A percentile compares a stretch with the other conserved stretches of the same genome.
These are phyloP conservation scores for Gambusia affinis DNA, from an alignment of 2,113 vertebrate genomes.

Conservation along the genomic window DNA sequence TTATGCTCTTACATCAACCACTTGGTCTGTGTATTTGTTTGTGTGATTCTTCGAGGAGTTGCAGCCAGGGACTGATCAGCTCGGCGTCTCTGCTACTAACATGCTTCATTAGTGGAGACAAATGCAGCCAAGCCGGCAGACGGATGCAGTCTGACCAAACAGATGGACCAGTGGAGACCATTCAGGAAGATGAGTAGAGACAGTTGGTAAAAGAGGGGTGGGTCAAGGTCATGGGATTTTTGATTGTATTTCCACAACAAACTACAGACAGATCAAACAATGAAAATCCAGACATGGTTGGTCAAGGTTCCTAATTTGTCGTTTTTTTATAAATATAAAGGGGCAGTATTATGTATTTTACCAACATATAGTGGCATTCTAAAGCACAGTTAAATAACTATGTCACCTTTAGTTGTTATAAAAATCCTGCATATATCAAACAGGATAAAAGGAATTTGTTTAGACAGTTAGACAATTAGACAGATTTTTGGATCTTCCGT, in stretches of 20 bases:
- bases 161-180: slow-evolving; percentile 35
- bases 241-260: not conserved
- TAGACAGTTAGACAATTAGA: too few relatives aligned
- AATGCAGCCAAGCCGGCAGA: slow-evolving; percentile 41
- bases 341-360: too few relatives aligned
- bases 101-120: slow-evolving; percentile 66
- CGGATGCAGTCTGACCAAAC: slow-evolving; percentile 37
- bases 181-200: slow-evolving; percentile 4
- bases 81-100: slow-evolving; percentile 53
- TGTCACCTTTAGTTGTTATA: too few relatives aligned
- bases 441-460: too few relatives aligned
- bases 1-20: not conserved
- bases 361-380: too few relatives aligned
- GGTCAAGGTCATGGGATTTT: slow-evolving; percentile 8
- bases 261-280: not conserved
- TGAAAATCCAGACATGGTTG: too few relatives aligned
- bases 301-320: too few relatives aligned
- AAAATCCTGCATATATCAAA: too few relatives aligned
- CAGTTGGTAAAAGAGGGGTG: slow-evolving; percentile 30
- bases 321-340: too few relatives aligned
- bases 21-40: slow-evolving; percentile 23
- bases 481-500: too few relatives aligned
- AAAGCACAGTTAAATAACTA: too few relatives aligned
- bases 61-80: slow-evolving; percentile 43
- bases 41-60: slow-evolving; percentile 26